Percentiles rank a stretch among this genome's conserved stretches.
phyloP scores from a whole-genome alignment of 2,888 invertebrate species.

The Sthenelais limicola region DNA sequence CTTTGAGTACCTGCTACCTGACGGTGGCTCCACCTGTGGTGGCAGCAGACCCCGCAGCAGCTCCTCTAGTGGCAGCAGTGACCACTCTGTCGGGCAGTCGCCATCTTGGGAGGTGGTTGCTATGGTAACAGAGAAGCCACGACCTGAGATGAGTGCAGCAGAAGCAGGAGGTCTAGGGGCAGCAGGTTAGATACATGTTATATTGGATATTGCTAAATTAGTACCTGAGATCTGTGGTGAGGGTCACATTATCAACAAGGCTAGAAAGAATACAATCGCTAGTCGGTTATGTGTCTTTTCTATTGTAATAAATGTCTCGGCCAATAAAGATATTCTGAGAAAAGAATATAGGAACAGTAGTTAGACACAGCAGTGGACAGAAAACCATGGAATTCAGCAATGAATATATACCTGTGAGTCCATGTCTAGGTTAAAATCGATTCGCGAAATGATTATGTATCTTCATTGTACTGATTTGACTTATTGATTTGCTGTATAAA shows the following conservation, averaged over 20 bases:
- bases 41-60: background rate
- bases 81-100: conserved; percentile 14
- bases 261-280: background rate
- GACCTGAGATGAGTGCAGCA: background rate
- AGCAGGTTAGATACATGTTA: no score
- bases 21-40: background rate
- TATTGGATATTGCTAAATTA: no score
- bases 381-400: no score
- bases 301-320: background rate
- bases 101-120: conserved; percentile 15
- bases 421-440: no score
- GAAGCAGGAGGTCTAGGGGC: background rate
- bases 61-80: conserved; percentile 19
- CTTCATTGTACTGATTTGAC: no score
- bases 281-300: background rate
- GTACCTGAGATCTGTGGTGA: background rate
- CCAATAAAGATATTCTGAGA: no score
- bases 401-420: no score
- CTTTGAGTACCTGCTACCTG: conserved; percentile 11
- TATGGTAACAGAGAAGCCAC: background rate
- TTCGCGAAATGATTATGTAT: no score
- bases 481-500: no score
- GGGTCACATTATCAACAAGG: background rate
- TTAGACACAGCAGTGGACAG: no score
- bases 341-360: no score